Percentiles rank a stretch among this genome's conserved stretches.
Conservation (phyloP, 2,888 invertebrate genomes). For the Willowsia nigromaculata region DNA sequence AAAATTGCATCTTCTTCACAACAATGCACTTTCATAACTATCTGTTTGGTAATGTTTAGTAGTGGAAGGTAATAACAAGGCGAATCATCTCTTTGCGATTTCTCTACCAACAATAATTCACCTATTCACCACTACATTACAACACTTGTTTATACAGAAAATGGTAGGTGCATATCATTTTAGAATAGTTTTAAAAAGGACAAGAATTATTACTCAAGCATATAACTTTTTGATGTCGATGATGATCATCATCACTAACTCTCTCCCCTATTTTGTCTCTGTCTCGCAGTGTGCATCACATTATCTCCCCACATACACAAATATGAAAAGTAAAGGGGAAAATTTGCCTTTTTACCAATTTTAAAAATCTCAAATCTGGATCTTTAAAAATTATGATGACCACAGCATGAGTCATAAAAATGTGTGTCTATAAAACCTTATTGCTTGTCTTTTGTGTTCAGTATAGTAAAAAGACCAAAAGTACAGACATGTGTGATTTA, state of each 20-base stretch:
- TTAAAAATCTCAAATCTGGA: constrained; percentile 52
- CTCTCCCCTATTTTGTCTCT: constrained; percentile 60
- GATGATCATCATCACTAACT: constrained; percentile 20
- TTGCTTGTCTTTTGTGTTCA: not conserved
- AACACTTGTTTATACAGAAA: not conserved
- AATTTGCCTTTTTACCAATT: constrained; percentile 46
- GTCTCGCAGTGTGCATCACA: not conserved
- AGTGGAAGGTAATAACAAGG: constrained; percentile 9
- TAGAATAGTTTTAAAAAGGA: constrained; percentile 56
- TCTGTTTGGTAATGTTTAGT: not conserved
- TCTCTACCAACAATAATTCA: constrained; percentile 55
- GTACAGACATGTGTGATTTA: constrained; percentile 11
- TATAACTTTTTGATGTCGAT: not conserved
- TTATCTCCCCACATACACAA: not conserved
- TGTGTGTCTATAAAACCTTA: constrained; percentile 10
- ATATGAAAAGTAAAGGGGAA: constrained; percentile 31
- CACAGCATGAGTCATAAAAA: constrained; percentile 41
- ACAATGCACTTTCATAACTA: constrained; percentile 32
- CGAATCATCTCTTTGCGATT: constrained; percentile 44
- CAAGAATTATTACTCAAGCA: not conserved
- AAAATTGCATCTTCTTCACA: constrained; percentile 43
- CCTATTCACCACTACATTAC: constrained; percentile 19
- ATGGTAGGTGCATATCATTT: constrained; percentile 13
- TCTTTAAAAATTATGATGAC: constrained; percentile 49
- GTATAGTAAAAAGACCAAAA: not conserved